These are phyloP conservation scores for Prinia subflava DNA, from an alignment of 2,113 vertebrate species.

Conservation along the genomic window DNA sequence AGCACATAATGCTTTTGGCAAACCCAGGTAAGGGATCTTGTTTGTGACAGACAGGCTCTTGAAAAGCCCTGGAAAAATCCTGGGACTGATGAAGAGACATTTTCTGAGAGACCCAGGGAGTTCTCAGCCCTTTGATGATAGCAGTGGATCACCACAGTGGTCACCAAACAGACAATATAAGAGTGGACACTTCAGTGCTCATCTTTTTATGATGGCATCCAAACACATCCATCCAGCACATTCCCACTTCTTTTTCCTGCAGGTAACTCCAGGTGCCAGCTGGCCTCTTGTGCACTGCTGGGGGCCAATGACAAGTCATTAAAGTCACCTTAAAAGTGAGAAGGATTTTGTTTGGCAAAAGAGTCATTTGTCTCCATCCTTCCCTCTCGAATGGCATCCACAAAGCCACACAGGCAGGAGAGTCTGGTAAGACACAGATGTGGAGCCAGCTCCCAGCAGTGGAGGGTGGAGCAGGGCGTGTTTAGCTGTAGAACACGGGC, in stretches of 20 bases:
- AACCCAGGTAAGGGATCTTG: background rate
- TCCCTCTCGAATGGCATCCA: background rate
- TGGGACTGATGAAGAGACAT: background rate
- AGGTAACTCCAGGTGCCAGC: background rate
- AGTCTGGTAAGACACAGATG: background rate
- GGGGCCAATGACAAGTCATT: background rate
- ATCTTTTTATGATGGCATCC: background rate
- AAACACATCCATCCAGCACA: background rate
- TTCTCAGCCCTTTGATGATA: background rate
- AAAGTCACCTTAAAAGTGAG: background rate
- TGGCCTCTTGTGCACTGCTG: background rate
- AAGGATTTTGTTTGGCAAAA: background rate
- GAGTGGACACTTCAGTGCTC: background rate
- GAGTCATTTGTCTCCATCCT: background rate
- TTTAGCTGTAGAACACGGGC: slow-evolving; percentile 74
- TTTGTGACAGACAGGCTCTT: background rate
- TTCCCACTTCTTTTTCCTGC: background rate
- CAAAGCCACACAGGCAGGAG: background rate
- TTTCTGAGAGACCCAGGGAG: background rate
- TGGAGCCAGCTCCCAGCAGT: background rate
- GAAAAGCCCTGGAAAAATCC: background rate
- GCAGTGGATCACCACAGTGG: background rate
- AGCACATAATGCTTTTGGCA: background rate
- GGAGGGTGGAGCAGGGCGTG: background rate
- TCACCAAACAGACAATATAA: background rate